A percentile compares a stretch with the other conserved stretches of the same genome.
Evolutionary conservation across 2,797 vertebrate species (phyloP).

Genomic region (Scarus forsteni): DNA sequence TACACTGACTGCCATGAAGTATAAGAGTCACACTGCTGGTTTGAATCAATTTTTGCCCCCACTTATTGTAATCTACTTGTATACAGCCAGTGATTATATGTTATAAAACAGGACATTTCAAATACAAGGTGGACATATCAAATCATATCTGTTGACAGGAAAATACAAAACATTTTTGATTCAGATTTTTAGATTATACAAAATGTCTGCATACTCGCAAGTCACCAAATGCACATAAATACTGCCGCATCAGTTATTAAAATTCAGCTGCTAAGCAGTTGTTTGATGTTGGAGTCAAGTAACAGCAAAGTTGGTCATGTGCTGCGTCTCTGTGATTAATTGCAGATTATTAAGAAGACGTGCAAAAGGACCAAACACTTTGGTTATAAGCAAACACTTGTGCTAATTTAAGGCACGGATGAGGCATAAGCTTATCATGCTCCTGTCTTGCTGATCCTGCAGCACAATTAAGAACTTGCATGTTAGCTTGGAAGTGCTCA

Average conservation of each 20-base stretch:
- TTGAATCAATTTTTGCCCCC: no score
- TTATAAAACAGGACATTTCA: no score
- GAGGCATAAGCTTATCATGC: slow-evolving; percentile 39
- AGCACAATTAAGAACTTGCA: background rate
- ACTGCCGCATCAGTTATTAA: background rate
- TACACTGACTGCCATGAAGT: no score
- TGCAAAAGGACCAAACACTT: slow-evolving; percentile 27
- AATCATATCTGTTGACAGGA: no score
- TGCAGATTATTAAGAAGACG: slow-evolving; percentile 28
- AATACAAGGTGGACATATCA: no score
- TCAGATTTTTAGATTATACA: no score
- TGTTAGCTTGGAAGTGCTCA: slow-evolving; percentile 1
- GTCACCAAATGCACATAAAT: no score
- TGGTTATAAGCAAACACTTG: slow-evolving; percentile 62
- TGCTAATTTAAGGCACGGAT: slow-evolving; percentile 64
- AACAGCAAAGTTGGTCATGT: no score
- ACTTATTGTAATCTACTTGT: no score
- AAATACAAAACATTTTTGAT: no score
- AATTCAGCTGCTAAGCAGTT: background rate
- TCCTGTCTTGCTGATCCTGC: slow-evolving; percentile 7
- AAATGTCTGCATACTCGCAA: background rate
- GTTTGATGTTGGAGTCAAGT: background rate
- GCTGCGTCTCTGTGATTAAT: slow-evolving; percentile 6
- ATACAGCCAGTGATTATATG: no score
- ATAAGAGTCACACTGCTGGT: no score